These are phyloP conservation scores for Rhinoptilus africanus DNA, from an alignment of 2,113 vertebrate species.

Conservation along the genomic window DNA sequence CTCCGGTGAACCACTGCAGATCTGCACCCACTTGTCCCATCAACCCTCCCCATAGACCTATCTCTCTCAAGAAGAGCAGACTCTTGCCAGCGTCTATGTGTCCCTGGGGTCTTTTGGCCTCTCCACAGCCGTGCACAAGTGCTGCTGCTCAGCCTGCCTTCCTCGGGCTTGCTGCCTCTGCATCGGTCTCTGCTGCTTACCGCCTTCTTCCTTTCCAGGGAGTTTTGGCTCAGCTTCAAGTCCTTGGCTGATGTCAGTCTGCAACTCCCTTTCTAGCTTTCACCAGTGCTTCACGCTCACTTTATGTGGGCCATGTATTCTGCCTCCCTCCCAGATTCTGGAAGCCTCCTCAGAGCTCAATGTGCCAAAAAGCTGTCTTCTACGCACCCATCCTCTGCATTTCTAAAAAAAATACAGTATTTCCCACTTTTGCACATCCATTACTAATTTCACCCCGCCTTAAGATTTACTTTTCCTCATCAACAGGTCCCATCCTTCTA, in stretches of 20 bases:
- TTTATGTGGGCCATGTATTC: slow-evolving; percentile 29
- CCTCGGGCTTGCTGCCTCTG: neutral
- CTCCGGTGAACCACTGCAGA: neutral
- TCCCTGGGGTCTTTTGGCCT: neutral
- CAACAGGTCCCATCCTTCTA: neutral
- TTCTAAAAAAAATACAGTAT: neutral
- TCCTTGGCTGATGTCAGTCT: slow-evolving; percentile 26
- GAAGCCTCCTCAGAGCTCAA: neutral
- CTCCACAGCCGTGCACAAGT: neutral
- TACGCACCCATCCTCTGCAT: slow-evolving; percentile 35
- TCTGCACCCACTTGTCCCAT: neutral
- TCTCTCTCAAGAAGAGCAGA: neutral
- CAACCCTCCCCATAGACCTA: neutral
- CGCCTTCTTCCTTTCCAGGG: neutral
- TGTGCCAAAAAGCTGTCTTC: slow-evolving; percentile 41
- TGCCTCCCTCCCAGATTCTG: neutral
- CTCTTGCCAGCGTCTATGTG: neutral
- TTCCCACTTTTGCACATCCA: neutral
- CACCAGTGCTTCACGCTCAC: slow-evolving; percentile 10
- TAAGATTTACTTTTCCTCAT: neutral
- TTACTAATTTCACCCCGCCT: neutral
- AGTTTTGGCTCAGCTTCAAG: neutral
- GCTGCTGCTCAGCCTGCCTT: neutral
- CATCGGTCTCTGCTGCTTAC: neutral
- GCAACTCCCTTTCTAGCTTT: slow-evolving; percentile 20